Conservation (phyloP, 2,797 vertebrate genomes). For the Cossypha niveicapilla region DNA sequence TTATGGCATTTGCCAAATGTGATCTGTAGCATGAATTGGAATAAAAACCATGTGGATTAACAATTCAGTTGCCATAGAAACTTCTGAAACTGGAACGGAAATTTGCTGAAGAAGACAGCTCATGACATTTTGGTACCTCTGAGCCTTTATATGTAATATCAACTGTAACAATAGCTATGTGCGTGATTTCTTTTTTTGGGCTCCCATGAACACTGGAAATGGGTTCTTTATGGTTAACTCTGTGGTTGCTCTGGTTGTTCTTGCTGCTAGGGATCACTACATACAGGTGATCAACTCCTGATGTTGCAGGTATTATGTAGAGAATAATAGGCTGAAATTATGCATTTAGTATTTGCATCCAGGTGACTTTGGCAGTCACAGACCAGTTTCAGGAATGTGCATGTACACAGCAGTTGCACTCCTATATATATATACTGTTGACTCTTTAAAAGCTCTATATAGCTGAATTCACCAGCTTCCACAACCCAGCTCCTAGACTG, state of each 20-base stretch:
- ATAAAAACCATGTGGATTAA: background rate
- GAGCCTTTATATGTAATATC: background rate
- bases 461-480: background rate
- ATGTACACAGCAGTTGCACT: background rate
- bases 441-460: background rate
- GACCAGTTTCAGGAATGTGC: background rate
- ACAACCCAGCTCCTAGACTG: background rate
- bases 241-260: background rate
- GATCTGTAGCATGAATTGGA: background rate
- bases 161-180: background rate
- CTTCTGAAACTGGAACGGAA: background rate
- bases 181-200: background rate
- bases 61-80: constrained; percentile 46
- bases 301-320: background rate
- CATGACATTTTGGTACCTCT: background rate
- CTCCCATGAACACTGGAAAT: background rate
- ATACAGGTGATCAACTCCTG: background rate
- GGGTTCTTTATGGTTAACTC: background rate
- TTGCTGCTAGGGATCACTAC: background rate
- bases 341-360: background rate
- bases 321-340: background rate
- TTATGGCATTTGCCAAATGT: background rate
- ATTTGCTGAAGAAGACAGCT: background rate
- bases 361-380: background rate
- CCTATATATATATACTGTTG: background rate